Evolutionary conservation across 2,888 invertebrate genomes (phyloP).

Genomic region (Trypoxylon attenuatum): DNA sequence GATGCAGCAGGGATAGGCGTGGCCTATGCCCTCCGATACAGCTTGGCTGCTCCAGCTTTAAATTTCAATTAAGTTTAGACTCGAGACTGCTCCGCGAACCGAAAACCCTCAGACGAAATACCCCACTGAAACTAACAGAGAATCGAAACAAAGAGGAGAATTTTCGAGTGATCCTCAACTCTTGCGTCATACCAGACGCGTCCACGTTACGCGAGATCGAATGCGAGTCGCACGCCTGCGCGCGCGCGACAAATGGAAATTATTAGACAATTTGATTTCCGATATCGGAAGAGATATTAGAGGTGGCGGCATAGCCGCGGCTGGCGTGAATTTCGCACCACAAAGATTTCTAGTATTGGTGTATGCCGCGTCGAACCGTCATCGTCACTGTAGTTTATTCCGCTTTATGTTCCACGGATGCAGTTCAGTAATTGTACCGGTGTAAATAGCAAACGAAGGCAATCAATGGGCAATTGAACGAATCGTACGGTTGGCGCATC

Average conservation of each 20-base stretch:
- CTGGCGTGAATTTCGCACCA: not conserved
- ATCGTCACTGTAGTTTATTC: conserved; percentile 7
- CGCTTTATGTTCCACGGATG: conserved; percentile 8
- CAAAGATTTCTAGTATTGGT: not conserved
- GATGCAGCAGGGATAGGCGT: not conserved
- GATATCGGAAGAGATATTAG: too few relatives aligned
- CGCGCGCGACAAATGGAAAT: too few relatives aligned
- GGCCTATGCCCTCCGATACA: not conserved
- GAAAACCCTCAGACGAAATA: too few relatives aligned
- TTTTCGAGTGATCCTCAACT: too few relatives aligned
- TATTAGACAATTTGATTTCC: not conserved
- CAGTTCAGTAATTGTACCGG: conserved; percentile 43
- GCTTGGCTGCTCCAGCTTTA: not conserved
- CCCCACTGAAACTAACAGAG: too few relatives aligned
- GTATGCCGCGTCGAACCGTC: not conserved
- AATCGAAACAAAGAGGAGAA: too few relatives aligned
- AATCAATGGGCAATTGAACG: conserved; percentile 57
- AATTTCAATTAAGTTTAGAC: not conserved
- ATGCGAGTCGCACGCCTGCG: too few relatives aligned
- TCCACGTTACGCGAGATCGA: too few relatives aligned
- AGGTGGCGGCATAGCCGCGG: too few relatives aligned
- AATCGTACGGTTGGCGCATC: conserved; percentile 27
- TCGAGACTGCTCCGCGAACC: too few relatives aligned
- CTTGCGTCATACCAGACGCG: too few relatives aligned
- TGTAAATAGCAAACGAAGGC: conserved; percentile 56